Percentiles rank a stretch among this genome's conserved stretches.
Conservation (phyloP, 2,888 invertebrate species). For the Harmothoe impar region DNA sequence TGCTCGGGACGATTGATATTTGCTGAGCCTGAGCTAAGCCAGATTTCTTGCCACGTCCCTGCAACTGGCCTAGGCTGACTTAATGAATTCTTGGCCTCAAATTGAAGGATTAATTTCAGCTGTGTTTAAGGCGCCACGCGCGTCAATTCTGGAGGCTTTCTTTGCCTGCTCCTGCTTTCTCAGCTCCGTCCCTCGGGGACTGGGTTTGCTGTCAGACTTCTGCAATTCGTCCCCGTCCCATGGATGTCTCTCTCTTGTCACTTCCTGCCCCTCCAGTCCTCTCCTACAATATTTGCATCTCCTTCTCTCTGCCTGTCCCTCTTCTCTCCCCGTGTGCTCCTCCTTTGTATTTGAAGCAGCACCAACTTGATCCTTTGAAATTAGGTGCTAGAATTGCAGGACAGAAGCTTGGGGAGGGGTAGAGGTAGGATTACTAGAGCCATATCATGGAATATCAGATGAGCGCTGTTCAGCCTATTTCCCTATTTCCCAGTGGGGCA, state of each 20-base stretch:
- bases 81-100: constrained; percentile 51
- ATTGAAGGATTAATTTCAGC: constrained; percentile 54
- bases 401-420: too few species aligned
- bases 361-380: too few species aligned
- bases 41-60: constrained; percentile 11
- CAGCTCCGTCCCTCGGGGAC: background rate
- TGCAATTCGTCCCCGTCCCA: background rate
- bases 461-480: too few species aligned
- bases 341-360: background rate
- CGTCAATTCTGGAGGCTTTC: background rate
- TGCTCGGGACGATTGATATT: background rate
- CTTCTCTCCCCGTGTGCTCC: background rate
- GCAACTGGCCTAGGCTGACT: background rate
- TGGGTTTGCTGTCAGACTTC: background rate
- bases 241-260: background rate
- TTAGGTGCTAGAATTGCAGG: too few species aligned
- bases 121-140: constrained; percentile 45
- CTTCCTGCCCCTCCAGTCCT: background rate
- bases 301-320: background rate
- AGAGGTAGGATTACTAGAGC: too few species aligned
- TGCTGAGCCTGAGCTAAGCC: constrained; percentile 46
- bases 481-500: too few species aligned
- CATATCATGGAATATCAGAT: too few species aligned
- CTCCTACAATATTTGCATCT: background rate
- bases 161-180: background rate